Evolutionary conservation across 37 sponge, comb jelly and placozoan genomes (phyloP).

Genomic region (Spongilla lacustris): DNA sequence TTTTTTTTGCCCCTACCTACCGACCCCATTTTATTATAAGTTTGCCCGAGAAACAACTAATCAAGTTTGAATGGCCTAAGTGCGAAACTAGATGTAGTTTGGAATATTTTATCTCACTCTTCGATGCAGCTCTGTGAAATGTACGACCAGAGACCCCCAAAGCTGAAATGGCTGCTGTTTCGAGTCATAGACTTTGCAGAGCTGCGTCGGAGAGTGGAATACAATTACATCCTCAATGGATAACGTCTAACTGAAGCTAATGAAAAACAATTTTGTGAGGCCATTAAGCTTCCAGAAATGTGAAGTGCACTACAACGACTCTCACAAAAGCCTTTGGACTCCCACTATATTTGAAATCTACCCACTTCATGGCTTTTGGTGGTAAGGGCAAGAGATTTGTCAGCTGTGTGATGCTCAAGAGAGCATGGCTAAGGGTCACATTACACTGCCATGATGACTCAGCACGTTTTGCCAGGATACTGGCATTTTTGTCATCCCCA

Average conservation of each 20-base stretch:
- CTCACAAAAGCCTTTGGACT: conserved; percentile 73
- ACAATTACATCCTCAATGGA: conserved; percentile 89
- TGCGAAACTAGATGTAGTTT: no score
- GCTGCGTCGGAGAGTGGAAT: conserved; percentile 9
- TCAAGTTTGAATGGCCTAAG: no score
- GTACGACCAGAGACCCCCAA: conserved; percentile 14
- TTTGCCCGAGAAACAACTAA: no score
- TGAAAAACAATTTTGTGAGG: conserved; percentile 45
- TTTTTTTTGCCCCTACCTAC: no score
- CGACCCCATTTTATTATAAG: no score
- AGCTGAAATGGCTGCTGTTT: background rate
- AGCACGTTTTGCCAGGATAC: conserved; percentile 74
- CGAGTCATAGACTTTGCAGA: background rate
- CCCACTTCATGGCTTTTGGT: conserved; percentile 76
- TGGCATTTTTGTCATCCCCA: no score
- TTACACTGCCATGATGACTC: conserved; percentile 84
- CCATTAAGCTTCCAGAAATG: conserved; percentile 33
- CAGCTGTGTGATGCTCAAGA: conserved; percentile 53
- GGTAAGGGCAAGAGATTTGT: conserved; percentile 40
- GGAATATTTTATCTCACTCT: no score
- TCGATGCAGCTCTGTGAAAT: no score
- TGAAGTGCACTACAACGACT: conserved; percentile 42
- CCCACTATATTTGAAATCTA: conserved; percentile 94
- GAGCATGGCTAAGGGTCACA: conserved; percentile 82
- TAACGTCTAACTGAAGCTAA: conserved; percentile 44